Conservation (phyloP, 2,888 invertebrate genomes). For the Cheilosia pagana region DNA sequence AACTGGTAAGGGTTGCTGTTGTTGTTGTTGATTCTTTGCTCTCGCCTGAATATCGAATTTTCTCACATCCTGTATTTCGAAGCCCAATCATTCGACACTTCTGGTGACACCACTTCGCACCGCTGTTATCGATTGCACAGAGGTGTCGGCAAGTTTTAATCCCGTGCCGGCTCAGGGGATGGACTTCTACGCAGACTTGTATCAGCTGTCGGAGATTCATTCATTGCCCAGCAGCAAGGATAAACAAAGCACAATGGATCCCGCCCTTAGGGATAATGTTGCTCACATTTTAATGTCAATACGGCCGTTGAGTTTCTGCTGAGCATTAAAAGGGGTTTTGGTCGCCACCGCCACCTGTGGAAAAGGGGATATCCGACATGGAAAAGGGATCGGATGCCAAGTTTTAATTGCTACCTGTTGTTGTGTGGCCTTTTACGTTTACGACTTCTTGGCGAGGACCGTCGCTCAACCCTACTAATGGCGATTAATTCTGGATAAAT, state of each 20-base stretch:
- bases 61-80: constrained; percentile 10
- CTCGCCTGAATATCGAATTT: constrained; percentile 39
- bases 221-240: constrained; percentile 80
- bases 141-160: constrained; percentile 89
- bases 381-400: constrained; percentile 18
- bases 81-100: constrained; percentile 83
- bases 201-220: constrained; percentile 87
- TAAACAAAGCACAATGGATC: constrained; percentile 81
- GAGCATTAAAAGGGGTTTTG: constrained; percentile 52
- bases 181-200: constrained; percentile 89
- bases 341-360: constrained; percentile 25
- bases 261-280: constrained; percentile 82
- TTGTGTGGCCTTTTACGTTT: constrained; percentile 15
- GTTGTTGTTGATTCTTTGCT: constrained; percentile 9
- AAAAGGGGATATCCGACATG: constrained; percentile 14
- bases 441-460: constrained; percentile 11
- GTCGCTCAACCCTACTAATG: constrained; percentile 1
- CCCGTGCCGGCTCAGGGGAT: constrained; percentile 83
- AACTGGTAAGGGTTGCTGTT: constrained; percentile 78
- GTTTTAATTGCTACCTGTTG: constrained; percentile 22
- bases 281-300: constrained; percentile 81
- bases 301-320: constrained; percentile 83
- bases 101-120: constrained; percentile 89
- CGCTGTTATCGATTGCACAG: constrained; percentile 88
- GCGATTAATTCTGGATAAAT: constrained; percentile 45